Evolutionary conservation across 2,888 invertebrate species (phyloP).

Genomic region (Graphium colonna): DNA sequence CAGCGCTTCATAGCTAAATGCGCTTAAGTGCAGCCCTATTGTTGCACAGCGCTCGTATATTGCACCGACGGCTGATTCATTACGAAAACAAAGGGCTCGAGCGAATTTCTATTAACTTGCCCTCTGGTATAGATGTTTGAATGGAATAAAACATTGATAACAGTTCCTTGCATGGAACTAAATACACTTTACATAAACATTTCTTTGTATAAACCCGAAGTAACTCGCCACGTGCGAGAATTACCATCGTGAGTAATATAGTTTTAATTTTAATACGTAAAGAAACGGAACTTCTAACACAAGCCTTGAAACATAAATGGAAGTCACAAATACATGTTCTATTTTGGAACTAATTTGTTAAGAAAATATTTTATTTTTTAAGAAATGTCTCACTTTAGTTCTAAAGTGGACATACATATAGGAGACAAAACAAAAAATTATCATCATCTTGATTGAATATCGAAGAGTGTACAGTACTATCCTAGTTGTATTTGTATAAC

Average conservation of each 20-base stretch:
- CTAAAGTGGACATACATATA: too few relatives aligned
- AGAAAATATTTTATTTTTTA: too few relatives aligned
- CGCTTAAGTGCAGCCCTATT: slow-evolving; percentile 30
- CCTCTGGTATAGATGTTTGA: background rate
- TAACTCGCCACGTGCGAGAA: background rate
- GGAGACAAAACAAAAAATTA: too few relatives aligned
- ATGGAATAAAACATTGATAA: slow-evolving; percentile 5
- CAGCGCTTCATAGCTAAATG: slow-evolving; percentile 35
- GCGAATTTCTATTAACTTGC: slow-evolving; percentile 7
- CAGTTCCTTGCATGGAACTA: background rate
- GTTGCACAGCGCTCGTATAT: slow-evolving; percentile 27
- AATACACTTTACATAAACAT: too few relatives aligned
- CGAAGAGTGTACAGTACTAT: too few relatives aligned
- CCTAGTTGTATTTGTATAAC: too few relatives aligned
- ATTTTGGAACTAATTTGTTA: too few relatives aligned
- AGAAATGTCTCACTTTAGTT: too few relatives aligned
- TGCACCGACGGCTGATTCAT: slow-evolving; percentile 25
- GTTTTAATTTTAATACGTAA: background rate
- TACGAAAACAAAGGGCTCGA: slow-evolving; percentile 18
- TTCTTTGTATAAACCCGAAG: background rate
- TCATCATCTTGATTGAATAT: too few relatives aligned
- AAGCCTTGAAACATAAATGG: too few relatives aligned
- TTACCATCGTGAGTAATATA: background rate
- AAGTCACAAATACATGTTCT: too few relatives aligned
- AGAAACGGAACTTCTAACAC: background rate